Conservation (phyloP, 2,113 vertebrate species). For the Crotalus viridis region DNA sequence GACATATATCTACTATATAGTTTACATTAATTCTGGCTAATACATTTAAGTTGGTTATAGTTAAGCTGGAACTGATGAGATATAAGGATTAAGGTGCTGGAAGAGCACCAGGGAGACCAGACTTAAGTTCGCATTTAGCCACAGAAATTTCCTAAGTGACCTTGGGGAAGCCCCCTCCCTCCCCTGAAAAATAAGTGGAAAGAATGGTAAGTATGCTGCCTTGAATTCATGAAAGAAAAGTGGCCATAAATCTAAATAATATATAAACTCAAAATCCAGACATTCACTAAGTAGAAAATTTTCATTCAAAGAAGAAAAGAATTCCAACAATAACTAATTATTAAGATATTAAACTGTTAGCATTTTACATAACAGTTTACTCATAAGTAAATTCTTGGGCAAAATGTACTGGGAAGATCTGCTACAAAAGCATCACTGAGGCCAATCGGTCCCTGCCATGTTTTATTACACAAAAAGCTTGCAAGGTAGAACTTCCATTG, state of each 20-base stretch:
- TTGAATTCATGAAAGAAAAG: neutral
- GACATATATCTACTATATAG: neutral
- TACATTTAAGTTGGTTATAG: neutral
- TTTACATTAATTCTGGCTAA: neutral
- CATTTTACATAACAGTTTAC: neutral
- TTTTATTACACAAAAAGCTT: neutral
- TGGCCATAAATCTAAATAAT: neutral
- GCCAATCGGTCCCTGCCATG: neutral
- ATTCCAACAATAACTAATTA: neutral
- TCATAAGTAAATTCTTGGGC: neutral
- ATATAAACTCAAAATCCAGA: neutral
- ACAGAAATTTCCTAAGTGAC: neutral
- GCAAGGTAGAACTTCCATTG: neutral
- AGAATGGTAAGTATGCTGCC: neutral
- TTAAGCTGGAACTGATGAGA: neutral
- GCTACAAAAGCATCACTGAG: neutral
- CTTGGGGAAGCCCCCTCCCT: neutral
- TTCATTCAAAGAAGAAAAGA: neutral
- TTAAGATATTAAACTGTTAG: neutral
- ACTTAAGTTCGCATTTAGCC: neutral
- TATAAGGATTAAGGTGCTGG: neutral
- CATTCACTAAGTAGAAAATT: neutral
- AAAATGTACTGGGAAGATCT: neutral
- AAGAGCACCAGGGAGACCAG: neutral
- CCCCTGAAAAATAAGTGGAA: neutral